Evolutionary conservation across 2,888 invertebrate genomes (phyloP).

Genomic region (Philopedon plagiatum): DNA sequence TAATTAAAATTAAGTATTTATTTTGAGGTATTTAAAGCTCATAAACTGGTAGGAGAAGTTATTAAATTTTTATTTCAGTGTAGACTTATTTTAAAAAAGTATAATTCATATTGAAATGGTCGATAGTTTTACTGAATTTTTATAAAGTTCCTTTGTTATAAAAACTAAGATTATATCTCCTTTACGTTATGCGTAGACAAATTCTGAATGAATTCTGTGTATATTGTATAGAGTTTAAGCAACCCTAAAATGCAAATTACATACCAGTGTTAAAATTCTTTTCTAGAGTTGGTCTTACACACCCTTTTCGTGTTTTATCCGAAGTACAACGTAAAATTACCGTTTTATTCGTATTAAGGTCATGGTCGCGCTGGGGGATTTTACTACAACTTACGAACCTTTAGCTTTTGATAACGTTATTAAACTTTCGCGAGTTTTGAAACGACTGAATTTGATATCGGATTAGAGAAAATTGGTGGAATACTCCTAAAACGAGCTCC

Average conservation of each 20-base stretch:
- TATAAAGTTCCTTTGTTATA: too few relatives aligned
- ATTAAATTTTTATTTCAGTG: too few relatives aligned
- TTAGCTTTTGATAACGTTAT: slow-evolving; percentile 36
- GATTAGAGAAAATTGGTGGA: slow-evolving; percentile 23
- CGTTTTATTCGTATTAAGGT: slow-evolving; percentile 38
- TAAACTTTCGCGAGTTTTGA: slow-evolving; percentile 39
- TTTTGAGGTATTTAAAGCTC: too few relatives aligned
- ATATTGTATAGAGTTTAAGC: not conserved
- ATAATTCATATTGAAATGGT: too few relatives aligned
- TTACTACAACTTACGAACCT: slow-evolving; percentile 26
- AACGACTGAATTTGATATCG: slow-evolving; percentile 35
- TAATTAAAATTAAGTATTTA: too few relatives aligned
- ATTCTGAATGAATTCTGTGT: not conserved
- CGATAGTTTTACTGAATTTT: too few relatives aligned
- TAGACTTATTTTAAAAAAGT: too few relatives aligned
- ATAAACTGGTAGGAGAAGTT: too few relatives aligned
- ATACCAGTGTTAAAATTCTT: not conserved
- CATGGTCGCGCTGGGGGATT: slow-evolving; percentile 31
- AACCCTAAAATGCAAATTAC: slow-evolving; percentile 10
- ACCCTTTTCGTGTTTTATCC: slow-evolving; percentile 36
- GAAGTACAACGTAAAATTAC: slow-evolving; percentile 33
- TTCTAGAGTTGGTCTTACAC: slow-evolving; percentile 21
- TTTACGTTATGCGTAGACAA: too few relatives aligned
- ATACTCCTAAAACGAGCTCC: not conserved
- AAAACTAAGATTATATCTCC: too few relatives aligned